Percentiles rank a stretch among this genome's conserved stretches.
These are phyloP conservation scores for Malaclemys terrapin DNA, from an alignment of 2,113 vertebrate species.

Conservation along the genomic window DNA sequence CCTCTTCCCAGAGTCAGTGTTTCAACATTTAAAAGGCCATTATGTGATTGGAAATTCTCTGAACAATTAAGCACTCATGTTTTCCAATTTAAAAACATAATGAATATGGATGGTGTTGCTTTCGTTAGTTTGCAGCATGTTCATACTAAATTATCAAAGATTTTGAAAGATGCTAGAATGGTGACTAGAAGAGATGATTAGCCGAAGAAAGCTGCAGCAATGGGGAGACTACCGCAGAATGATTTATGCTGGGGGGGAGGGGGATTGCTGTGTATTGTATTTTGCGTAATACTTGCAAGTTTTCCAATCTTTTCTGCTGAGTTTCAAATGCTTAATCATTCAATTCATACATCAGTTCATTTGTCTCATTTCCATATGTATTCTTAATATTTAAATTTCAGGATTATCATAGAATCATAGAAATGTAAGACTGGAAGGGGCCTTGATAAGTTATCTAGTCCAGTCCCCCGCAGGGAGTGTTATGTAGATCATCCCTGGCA, in stretches of 20 bases:
- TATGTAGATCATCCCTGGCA: neutral
- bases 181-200: rapidly evolving
- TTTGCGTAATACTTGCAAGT: neutral
- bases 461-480: neutral
- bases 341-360: neutral
- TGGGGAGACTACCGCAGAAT: rapidly evolving
- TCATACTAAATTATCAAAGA: neutral
- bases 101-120: neutral
- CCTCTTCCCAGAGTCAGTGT: neutral
- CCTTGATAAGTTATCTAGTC: neutral
- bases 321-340: neutral
- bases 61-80: neutral
- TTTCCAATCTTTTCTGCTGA: neutral
- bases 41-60: neutral
- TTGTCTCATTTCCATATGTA: neutral
- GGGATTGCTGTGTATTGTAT: neutral
- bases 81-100: neutral
- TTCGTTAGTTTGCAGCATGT: neutral
- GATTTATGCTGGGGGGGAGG: no score
- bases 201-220: rapidly evolving
- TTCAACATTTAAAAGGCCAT: neutral
- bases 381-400: neutral
- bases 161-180: neutral
- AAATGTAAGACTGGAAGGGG: neutral
- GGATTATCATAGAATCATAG: neutral